Evolutionary conservation across 2,888 invertebrate species (phyloP).

Genomic region (Papilio elwesi): DNA sequence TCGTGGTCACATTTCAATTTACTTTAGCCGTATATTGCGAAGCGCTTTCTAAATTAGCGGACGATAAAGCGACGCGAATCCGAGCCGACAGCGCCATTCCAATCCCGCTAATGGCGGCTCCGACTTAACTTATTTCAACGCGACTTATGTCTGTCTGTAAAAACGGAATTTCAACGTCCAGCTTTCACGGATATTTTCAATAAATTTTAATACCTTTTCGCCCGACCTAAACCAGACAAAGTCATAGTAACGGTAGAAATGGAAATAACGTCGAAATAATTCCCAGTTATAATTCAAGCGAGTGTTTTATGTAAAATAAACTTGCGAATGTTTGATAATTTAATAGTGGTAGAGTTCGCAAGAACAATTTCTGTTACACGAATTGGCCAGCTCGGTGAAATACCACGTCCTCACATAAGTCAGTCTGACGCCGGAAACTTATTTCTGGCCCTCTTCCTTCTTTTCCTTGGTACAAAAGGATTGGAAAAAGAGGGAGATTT

Average conservation of each 20-base stretch:
- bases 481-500: too few species aligned
- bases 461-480: too few species aligned
- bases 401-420: too few species aligned
- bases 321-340: too few species aligned
- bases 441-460: too few species aligned
- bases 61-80: slow-evolving; percentile 54
- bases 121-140: slow-evolving; percentile 64
- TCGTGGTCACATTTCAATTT: slow-evolving; percentile 29
- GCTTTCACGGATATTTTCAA: slow-evolving; percentile 50
- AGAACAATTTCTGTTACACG: too few species aligned
- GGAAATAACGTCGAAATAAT: slow-evolving; percentile 1
- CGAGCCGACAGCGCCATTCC: slow-evolving; percentile 65
- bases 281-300: slow-evolving; percentile 1
- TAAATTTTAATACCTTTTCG: slow-evolving; percentile 17
- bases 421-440: too few species aligned
- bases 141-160: slow-evolving; percentile 56
- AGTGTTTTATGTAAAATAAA: too few species aligned
- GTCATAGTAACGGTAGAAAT: too few species aligned
- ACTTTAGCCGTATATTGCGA: slow-evolving; percentile 27
- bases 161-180: slow-evolving; percentile 43
- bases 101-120: slow-evolving; percentile 76
- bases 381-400: too few species aligned
- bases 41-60: slow-evolving; percentile 45
- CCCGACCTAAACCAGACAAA: neutral
- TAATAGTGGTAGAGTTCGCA: too few species aligned